Conservation (phyloP, 2,797 vertebrate genomes). For the Choloepus didactylus region DNA sequence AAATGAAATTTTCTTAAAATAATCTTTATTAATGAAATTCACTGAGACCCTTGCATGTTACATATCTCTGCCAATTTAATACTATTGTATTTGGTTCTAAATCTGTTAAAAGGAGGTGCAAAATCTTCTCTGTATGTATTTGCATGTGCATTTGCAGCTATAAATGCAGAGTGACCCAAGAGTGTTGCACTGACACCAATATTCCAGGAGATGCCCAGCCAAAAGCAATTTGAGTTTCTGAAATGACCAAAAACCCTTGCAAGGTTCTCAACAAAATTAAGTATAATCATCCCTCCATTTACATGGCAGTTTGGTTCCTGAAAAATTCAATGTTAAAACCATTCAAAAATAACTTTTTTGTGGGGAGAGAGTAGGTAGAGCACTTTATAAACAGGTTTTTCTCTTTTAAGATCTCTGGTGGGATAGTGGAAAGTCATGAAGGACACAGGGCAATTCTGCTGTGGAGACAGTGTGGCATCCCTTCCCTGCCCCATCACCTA, state of each 20-base stretch:
- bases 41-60: background rate
- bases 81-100: background rate
- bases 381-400: background rate
- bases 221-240: background rate
- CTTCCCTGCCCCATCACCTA: background rate
- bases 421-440: background rate
- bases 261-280: background rate
- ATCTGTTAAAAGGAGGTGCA: background rate
- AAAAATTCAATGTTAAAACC: background rate
- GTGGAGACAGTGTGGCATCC: background rate
- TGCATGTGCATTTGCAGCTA: background rate
- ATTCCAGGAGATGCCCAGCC: background rate
- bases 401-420: background rate
- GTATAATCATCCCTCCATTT: background rate
- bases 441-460: background rate
- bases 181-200: background rate
- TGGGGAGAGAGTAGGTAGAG: background rate
- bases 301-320: background rate
- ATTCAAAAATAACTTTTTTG: background rate
- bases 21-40: background rate
- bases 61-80: background rate
- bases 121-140: background rate
- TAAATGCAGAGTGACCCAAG: background rate
- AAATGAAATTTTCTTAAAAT: background rate
- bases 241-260: background rate